Evolutionary conservation across 2,888 invertebrate genomes (phyloP).

Genomic region (Parnassius orleans): DNA sequence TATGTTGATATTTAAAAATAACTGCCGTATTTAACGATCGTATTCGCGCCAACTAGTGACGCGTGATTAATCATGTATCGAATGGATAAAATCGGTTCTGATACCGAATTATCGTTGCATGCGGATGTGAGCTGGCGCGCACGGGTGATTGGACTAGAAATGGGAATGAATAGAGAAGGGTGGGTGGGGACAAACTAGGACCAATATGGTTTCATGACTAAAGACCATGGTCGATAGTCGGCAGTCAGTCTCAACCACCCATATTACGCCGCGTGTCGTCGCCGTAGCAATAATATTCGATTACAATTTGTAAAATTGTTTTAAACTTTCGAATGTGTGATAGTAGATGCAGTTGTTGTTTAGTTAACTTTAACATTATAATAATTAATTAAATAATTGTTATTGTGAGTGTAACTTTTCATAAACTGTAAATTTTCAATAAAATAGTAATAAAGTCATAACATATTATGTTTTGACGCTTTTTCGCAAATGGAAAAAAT

Average conservation of each 20-base stretch:
- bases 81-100: conserved; percentile 4
- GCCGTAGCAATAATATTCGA: conserved; percentile 80
- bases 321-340: conserved; percentile 81
- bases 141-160: conserved; percentile 12
- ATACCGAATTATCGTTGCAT: conserved; percentile 12
- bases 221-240: not conserved
- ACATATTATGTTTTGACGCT: conserved; percentile 51
- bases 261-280: conserved; percentile 62
- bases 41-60: conserved; percentile 21
- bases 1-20: conserved; percentile 21
- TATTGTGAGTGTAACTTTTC: conserved; percentile 79
- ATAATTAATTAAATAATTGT: conserved; percentile 70
- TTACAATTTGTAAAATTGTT: conserved; percentile 79
- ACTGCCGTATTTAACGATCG: conserved; percentile 22
- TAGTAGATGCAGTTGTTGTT: conserved; percentile 82
- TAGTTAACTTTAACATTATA: conserved; percentile 74
- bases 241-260: conserved; percentile 32
- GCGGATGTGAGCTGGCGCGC: conserved; percentile 18
- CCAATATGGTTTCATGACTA: conserved; percentile 2
- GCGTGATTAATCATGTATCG: conserved; percentile 6
- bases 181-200: conserved; percentile 5
- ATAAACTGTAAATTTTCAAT: conserved; percentile 68
- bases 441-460: conserved; percentile 56
- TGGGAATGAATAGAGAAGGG: conserved; percentile 13
- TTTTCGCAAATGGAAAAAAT: conserved; percentile 48